Evolutionary conservation across 2,888 invertebrate genomes (phyloP), one percentile per base, ranked within the genome.

Genomic region (Strigamia transsilvanica): DNA sequence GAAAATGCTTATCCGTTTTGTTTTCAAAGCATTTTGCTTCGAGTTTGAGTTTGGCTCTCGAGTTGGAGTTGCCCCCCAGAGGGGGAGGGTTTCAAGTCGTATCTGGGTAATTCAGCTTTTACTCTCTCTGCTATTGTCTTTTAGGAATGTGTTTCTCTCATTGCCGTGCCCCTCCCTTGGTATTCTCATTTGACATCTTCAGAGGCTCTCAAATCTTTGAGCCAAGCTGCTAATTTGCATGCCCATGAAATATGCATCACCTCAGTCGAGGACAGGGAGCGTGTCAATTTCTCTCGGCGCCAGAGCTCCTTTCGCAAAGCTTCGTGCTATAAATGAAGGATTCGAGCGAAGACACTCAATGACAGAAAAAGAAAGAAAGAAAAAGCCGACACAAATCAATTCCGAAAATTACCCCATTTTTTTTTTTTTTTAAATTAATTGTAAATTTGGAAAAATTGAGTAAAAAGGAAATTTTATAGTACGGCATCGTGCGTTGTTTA

Each of bases 161-260:
- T 42, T 42, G 41, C 42, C 77, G 42, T 79, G 42, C 7, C 79
- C 79, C 79, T 42, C 79, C 79, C 79, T 79, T 79, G 79, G 79
- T 79, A 79, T 79, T 79, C 79, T 38, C 42, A 42, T 79, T 79
- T 79, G 42, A 42, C 79, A 42, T 42, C 32, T 79, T 79, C 79
- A 42, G 79, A 42, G 79, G 79, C 38, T 79, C 79, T 42, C 42
- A 34, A 79, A 79, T 41, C 42, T 42, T 79, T 79, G 79, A 79
- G 79, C 79, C 79, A 42, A 79, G 42, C 79, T 79, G 41, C 79
- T 79, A 34, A 79, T 79, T 79, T 79, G 79, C 79, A 79, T 79
- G 66, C 79, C 42, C 79, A 79, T 79, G 79, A 79, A 79, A 79
- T 79, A 79, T 79, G 79, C 79, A 79, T 79, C 79, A 79, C 79